Evolutionary conservation across 2,113 vertebrate species (phyloP).

Genomic region (Ptilonorhynchus violaceus): DNA sequence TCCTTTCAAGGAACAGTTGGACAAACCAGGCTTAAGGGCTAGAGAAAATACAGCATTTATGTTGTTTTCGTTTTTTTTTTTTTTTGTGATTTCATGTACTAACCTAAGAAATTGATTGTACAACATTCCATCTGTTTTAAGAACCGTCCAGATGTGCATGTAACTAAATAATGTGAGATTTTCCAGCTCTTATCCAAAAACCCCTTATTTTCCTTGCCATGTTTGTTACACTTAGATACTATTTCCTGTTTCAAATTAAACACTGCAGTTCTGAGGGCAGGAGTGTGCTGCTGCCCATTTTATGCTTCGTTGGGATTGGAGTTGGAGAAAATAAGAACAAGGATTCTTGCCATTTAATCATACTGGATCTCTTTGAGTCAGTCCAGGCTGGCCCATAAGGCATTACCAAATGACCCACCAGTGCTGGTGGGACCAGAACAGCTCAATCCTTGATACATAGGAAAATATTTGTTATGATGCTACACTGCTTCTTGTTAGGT

Average conservation of each 20-base stretch:
- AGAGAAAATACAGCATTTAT: neutral
- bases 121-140: neutral
- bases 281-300: neutral
- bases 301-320: neutral
- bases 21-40: neutral
- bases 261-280: neutral
- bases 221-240: neutral
- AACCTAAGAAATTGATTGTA: neutral
- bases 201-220: neutral
- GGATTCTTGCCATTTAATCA: neutral
- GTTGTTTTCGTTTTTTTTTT: neutral
- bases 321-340: neutral
- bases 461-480: neutral
- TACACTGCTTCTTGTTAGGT: neutral
- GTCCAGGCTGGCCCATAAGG: neutral
- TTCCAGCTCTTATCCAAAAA: neutral
- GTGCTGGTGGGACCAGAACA: neutral
- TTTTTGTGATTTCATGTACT: neutral
- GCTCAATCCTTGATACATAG: neutral
- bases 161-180: neutral
- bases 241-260: slow-evolving; percentile 4
- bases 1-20: neutral
- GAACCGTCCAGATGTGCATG: neutral
- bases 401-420: neutral
- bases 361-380: neutral